A percentile compares a stretch with the other conserved stretches of the same genome.
phyloP scores from a whole-genome alignment of 2,797 vertebrate genomes.

The Myripristis jacobus region DNA sequence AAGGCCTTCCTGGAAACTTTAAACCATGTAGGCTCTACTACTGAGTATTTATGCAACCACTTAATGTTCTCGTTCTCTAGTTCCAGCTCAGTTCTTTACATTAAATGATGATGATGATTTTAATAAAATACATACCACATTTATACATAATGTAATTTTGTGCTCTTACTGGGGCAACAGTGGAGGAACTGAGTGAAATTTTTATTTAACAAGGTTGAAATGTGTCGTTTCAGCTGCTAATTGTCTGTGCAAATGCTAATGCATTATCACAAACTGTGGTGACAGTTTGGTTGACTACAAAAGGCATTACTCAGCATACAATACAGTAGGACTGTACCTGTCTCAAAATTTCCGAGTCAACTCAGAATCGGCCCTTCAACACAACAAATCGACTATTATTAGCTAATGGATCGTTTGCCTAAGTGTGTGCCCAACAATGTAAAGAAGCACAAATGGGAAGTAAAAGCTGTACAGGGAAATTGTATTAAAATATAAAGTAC shows the following conservation, averaged over 20 bases:
- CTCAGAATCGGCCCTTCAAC: too few species aligned
- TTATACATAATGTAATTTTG: background rate
- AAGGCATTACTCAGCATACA: too few species aligned
- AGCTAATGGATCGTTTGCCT: too few species aligned
- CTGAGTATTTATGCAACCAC: background rate
- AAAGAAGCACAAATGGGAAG: too few species aligned
- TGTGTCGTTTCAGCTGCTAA: background rate
- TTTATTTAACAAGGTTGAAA: constrained; percentile 9
- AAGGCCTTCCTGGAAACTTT: background rate
- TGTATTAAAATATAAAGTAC: too few species aligned
- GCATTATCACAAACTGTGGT: too few species aligned
- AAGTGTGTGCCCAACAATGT: too few species aligned
- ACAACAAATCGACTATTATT: too few species aligned
- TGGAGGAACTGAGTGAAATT: background rate
- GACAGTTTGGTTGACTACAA: background rate
- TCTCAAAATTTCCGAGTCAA: too few species aligned
- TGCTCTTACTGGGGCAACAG: too few species aligned
- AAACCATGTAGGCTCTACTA: background rate
- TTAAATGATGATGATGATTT: background rate
- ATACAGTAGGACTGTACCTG: too few species aligned
- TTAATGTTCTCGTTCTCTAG: background rate
- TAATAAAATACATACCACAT: constrained; percentile 4
- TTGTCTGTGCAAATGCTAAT: background rate
- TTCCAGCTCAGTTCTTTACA: background rate
- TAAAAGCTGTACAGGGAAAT: too few species aligned